Evolutionary conservation across 2,888 invertebrate species (phyloP), one percentile per base, ranked within the genome.

Genomic region (Cosmopolites sordidus): DNA sequence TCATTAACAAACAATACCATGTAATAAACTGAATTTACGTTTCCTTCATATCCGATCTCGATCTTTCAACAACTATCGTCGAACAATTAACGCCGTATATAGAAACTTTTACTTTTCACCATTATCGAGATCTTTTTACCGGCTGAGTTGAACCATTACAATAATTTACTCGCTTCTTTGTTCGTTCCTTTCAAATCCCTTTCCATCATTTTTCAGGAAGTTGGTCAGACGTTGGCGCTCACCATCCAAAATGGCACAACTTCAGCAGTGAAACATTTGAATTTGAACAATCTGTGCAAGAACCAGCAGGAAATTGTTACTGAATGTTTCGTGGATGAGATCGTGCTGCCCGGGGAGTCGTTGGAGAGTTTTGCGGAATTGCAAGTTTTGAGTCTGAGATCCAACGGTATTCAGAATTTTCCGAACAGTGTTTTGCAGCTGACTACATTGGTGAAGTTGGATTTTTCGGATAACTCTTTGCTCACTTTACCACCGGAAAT

Each of bases 391-490:
- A 74, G 73, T 60, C 65, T 78, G 44, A 69, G 77, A 55, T 73
- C 75, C 54, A 87, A 86, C 68, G 76, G 78, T 14, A 78, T 87
- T 46, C 74, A 76, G 44, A 69, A 76, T 22, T 73, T 87, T 56
- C 87, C 87, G 0, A 68, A 72, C 16, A 82, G 82, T 62, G 72
- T 84, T 49, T 76, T 84, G 66, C 75, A 79, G 48, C 73, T 87
- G 54, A 73, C 74, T n/a, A 76, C 79, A 1, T 73, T 87, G 57
- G 81, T 80, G 33, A 79, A 79, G 52, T 77, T 88, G 50, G 85
- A 87, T 69, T 73, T 87, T 58, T 83, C 85, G 43, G 81, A 84
- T 66, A 88, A 88, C 69, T 78, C 78, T 60, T 78, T 88, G 60
- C 71, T 79, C 48, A 79, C 80, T 55, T 70, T 87, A 51, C 85